These are phyloP conservation scores for Ennomos erosarius DNA, from an alignment of 2,888 invertebrate genomes.

Conservation along the genomic window DNA sequence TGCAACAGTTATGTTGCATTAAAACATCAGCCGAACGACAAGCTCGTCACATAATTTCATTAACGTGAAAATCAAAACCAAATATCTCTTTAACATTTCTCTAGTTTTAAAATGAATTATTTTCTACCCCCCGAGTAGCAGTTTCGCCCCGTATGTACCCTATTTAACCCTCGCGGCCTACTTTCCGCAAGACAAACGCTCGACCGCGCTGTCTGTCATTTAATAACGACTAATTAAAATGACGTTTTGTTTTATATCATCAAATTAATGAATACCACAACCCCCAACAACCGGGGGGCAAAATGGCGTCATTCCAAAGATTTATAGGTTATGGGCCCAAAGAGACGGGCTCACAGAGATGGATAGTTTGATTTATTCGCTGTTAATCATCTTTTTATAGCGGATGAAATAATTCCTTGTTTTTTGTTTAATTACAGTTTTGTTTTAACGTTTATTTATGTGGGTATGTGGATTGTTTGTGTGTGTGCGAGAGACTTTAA, in stretches of 20 bases:
- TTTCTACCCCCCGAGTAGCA: not conserved
- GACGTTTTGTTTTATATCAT: conserved; percentile 75
- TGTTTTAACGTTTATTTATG: conserved; percentile 43
- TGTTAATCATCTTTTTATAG: conserved; percentile 69
- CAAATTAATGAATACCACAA: conserved; percentile 68
- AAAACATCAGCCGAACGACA: no score
- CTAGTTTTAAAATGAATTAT: not conserved
- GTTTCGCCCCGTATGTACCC: conserved; percentile 32
- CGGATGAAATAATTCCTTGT: conserved; percentile 53
- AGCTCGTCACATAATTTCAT: no score
- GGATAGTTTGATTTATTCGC: conserved; percentile 68
- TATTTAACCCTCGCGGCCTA: conserved; percentile 43
- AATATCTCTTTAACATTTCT: no score
- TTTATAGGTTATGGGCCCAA: conserved; percentile 44
- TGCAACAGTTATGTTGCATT: no score
- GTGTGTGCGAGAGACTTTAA: conserved; percentile 23
- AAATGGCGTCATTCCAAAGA: conserved; percentile 44
- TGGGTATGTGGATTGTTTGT: conserved; percentile 19
- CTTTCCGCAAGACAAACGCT: conserved; percentile 58
- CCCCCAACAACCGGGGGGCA: conserved; percentile 40
- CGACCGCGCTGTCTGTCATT: conserved; percentile 62
- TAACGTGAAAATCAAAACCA: no score
- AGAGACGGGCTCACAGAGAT: conserved; percentile 47
- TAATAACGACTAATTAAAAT: conserved; percentile 73
- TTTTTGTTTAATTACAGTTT: conserved; percentile 47